Conservation (phyloP, 2,797 vertebrate species). For the Trematomus bernacchii region DNA sequence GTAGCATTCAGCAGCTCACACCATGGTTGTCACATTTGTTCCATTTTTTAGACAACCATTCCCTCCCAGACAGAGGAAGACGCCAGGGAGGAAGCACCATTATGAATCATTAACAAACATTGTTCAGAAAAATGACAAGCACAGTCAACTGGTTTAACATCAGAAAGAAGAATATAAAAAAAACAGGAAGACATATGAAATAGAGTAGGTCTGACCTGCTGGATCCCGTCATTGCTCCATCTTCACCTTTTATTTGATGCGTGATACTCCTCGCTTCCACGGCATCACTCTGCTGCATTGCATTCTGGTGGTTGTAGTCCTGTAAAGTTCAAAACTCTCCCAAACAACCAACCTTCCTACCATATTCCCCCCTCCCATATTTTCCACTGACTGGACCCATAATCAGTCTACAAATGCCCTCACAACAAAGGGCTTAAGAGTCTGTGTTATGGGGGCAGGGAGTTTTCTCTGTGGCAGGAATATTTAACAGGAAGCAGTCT, state of each 20-base stretch:
- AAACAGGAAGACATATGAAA: slow-evolving; percentile 95
- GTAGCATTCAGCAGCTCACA: slow-evolving; percentile 78
- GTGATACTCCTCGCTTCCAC: slow-evolving; percentile 90
- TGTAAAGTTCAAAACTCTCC: slow-evolving; percentile 99
- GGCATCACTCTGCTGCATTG: slow-evolving; percentile 85
- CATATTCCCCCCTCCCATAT: slow-evolving; percentile 68
- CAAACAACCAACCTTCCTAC: slow-evolving; percentile 91
- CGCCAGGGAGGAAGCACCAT: slow-evolving; percentile 80
- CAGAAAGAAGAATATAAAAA: slow-evolving; percentile 80
- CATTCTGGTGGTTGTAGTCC: slow-evolving; percentile 90
- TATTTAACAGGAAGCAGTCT: slow-evolving; percentile 77
- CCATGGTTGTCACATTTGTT: slow-evolving; percentile 81
- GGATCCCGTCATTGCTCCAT: slow-evolving; percentile 95
- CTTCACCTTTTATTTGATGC: slow-evolving; percentile 92
- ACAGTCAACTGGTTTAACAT: slow-evolving; percentile 89
- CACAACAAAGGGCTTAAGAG: slow-evolving; percentile 64
- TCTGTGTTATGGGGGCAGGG: slow-evolving; percentile 74
- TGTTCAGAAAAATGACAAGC: slow-evolving; percentile 89
- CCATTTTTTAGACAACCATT: slow-evolving; percentile 82
- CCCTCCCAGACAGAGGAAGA: slow-evolving; percentile 78
- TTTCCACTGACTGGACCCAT: slow-evolving; percentile 71
- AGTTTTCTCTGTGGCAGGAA: slow-evolving; percentile 71
- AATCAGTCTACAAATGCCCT: slow-evolving; percentile 71
- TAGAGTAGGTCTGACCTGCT: slow-evolving; percentile 99
- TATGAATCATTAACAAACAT: slow-evolving; percentile 77